Evolutionary conservation across 2,113 vertebrate genomes (phyloP).

Genomic region (Pangasianodon gigas): DNA sequence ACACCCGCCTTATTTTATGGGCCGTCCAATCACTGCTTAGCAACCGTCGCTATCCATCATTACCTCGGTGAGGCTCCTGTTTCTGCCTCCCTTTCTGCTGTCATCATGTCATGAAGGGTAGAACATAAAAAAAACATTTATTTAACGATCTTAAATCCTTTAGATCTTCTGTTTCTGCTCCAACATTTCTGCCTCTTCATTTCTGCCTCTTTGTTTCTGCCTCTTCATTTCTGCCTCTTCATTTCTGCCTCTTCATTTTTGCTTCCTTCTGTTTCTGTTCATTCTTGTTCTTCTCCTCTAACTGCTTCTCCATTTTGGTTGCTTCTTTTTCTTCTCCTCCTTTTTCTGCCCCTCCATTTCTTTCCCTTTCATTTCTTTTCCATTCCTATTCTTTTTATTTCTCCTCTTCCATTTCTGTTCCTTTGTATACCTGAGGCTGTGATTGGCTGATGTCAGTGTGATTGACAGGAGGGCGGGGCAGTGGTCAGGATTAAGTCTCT

Average conservation of each 20-base stretch:
- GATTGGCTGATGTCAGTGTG: neutral
- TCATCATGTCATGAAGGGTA: neutral
- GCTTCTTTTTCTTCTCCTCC: neutral
- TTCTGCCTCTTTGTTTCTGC: neutral
- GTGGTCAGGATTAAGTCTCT: neutral
- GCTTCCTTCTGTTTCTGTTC: neutral
- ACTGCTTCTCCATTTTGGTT: neutral
- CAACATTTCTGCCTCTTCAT: too few relatives aligned
- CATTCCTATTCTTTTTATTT: neutral
- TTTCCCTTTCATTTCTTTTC: neutral
- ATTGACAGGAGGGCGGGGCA: slow-evolving; percentile 1
- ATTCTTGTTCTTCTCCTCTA: neutral
- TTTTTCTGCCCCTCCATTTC: neutral
- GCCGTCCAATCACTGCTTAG: neutral
- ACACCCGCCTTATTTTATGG: neutral
- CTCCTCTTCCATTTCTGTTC: neutral
- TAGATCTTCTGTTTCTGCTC: too few relatives aligned
- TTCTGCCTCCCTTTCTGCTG: neutral
- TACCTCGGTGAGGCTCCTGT: neutral
- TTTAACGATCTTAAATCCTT: neutral
- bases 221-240: too few relatives aligned
- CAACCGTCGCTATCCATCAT: neutral
- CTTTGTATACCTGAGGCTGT: neutral
- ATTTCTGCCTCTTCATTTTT: neutral
- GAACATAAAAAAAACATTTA: neutral